phyloP scores from a whole-genome alignment of 2,888 invertebrate species.

The Fragum whitleyi region DNA sequence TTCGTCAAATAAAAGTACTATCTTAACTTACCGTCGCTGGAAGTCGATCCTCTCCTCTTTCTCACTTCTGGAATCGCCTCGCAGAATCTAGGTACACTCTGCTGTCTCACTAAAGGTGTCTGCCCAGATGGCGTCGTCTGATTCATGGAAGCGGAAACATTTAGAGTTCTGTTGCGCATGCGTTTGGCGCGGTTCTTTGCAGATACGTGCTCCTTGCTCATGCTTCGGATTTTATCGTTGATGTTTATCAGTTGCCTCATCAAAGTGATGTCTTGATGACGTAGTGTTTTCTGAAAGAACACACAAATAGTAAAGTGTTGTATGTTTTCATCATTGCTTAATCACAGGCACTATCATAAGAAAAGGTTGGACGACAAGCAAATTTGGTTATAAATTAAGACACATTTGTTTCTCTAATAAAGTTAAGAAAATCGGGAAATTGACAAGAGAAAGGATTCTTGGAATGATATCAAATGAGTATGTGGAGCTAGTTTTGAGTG shows the following conservation, averaged over 20 bases:
- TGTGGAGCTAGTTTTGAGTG: too few species aligned
- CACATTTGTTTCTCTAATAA: too few species aligned
- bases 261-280: constrained; percentile 64
- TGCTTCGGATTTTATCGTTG: constrained; percentile 60
- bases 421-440: too few species aligned
- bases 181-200: constrained; percentile 47
- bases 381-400: too few species aligned
- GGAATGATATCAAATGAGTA: too few species aligned
- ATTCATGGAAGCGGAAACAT: constrained; percentile 33
- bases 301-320: too few species aligned
- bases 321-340: background rate
- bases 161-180: constrained; percentile 38
- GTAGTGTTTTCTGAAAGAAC: constrained; percentile 59
- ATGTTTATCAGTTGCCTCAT: constrained; percentile 64
- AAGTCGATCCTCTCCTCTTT: constrained; percentile 41
- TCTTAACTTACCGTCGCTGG: constrained; percentile 53
- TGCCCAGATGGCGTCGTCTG: constrained; percentile 58
- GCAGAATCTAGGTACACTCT: constrained; percentile 63
- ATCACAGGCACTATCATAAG: background rate
- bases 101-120: constrained; percentile 58
- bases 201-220: constrained; percentile 52
- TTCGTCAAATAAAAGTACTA: too few species aligned
- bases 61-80: constrained; percentile 59
- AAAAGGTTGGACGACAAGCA: background rate
- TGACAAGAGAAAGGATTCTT: too few species aligned